Conservation (phyloP, 1,140 invertebrate species). For the Aphaenogaster ashmeadi region DNA sequence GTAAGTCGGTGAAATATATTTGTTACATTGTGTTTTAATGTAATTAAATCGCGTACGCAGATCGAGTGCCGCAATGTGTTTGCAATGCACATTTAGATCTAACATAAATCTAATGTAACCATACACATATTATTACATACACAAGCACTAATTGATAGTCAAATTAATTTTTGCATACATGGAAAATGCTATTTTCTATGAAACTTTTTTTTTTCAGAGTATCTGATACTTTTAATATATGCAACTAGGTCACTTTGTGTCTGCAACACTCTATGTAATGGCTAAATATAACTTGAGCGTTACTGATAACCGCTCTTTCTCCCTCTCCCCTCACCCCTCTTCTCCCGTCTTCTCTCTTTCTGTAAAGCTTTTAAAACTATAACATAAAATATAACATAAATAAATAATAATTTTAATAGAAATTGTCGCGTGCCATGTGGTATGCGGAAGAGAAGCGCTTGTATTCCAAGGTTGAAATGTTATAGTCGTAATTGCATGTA, state of each 20-base stretch:
- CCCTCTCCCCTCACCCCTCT: not conserved
- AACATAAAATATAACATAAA: slow-evolving; percentile 7
- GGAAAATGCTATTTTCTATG: not conserved
- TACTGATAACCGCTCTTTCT: slow-evolving; percentile 36
- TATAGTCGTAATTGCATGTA: not conserved
- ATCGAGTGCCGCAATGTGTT: not conserved
- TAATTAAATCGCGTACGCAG: slow-evolving; percentile 38
- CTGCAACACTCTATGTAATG: slow-evolving; percentile 24
- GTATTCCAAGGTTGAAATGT: not conserved
- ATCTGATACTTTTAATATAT: slow-evolving; percentile 40
- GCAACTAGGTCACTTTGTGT: slow-evolving; percentile 55
- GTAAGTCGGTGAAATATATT: slow-evolving; percentile 45
- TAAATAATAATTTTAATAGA: not conserved
- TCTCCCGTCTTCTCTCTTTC: not conserved
- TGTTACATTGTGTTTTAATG: slow-evolving; percentile 36
- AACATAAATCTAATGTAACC: slow-evolving; percentile 10
- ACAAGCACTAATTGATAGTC: not conserved
- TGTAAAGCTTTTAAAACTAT: not conserved
- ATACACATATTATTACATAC: not conserved
- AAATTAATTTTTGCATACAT: slow-evolving; percentile 9
- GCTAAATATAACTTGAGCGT: slow-evolving; percentile 47
- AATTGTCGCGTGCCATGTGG: not conserved
- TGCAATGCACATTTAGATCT: not conserved
- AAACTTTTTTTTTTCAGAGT: slow-evolving; percentile 5
- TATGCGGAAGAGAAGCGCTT: not conserved